Evolutionary conservation across 2,113 vertebrate species (phyloP).

Genomic region (Garra rufa): DNA sequence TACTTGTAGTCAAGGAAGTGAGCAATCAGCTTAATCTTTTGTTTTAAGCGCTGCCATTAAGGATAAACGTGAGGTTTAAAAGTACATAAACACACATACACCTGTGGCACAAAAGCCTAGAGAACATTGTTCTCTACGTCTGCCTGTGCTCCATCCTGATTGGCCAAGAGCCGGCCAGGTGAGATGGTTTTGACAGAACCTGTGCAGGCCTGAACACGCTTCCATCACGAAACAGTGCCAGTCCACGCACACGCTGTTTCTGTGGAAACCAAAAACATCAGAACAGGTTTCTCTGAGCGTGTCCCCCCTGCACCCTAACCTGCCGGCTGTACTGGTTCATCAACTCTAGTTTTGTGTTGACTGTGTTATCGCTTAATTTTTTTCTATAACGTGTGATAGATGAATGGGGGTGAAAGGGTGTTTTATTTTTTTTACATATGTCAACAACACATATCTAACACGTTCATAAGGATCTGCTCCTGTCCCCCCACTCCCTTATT

Average conservation of each 20-base stretch:
- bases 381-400: conserved; percentile 58
- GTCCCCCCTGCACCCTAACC: conserved; percentile 81
- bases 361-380: conserved; percentile 69
- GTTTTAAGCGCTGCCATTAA: conserved; percentile 5
- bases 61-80: conserved; percentile 3
- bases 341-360: conserved; percentile 65
- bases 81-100: conserved; percentile 55
- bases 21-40: conserved; percentile 17
- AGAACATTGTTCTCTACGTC: conserved; percentile 78
- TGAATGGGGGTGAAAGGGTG: conserved; percentile 57
- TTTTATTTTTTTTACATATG: conserved; percentile 22
- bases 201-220: conserved; percentile 91
- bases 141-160: conserved; percentile 77
- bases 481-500: not conserved
- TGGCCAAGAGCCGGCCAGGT: conserved; percentile 81
- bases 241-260: conserved; percentile 89
- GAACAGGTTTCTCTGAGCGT: conserved; percentile 89
- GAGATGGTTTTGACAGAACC: conserved; percentile 85
- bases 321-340: conserved; percentile 88
- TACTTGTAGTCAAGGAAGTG: not conserved
- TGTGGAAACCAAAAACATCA: conserved; percentile 99
- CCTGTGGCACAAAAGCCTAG: conserved; percentile 73
- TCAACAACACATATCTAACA: not conserved
- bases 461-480: conserved; percentile 2
- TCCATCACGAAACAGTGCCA: conserved; percentile 82